phyloP scores from a whole-genome alignment of 1,140 invertebrate genomes.

The Pogonognathellus flavescens region DNA sequence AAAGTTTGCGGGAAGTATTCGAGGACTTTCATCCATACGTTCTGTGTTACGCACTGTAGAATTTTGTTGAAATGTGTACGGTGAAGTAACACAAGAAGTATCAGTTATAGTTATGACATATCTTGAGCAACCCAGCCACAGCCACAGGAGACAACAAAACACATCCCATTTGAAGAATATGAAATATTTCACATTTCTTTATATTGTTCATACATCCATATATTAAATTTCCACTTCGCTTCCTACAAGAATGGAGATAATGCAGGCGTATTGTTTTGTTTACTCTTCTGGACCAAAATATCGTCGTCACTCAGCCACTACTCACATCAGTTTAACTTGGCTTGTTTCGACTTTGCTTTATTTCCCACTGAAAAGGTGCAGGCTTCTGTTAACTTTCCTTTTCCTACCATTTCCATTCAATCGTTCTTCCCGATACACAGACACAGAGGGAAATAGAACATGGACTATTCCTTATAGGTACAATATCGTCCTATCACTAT shows the following conservation, averaged over 20 bases:
- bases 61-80: neutral
- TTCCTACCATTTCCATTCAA: conserved; percentile 24
- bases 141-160: conserved; percentile 35
- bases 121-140: neutral
- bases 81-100: conserved; percentile 1
- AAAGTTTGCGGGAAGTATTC: neutral
- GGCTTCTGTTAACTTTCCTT: conserved; percentile 27
- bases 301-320: neutral
- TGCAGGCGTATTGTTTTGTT: conserved; percentile 37
- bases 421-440: neutral
- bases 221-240: conserved; percentile 45
- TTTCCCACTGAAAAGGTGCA: conserved; percentile 34
- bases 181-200: conserved; percentile 41
- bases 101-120: neutral
- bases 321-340: conserved; percentile 16
- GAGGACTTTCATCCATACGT: neutral
- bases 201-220: conserved; percentile 38
- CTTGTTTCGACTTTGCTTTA: conserved; percentile 12
- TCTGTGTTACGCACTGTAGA: neutral
- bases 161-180: conserved; percentile 39
- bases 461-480: no score
- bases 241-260: conserved; percentile 20
- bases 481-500: no score
- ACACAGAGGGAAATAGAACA: no score
- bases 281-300: neutral